Base-by-base conservation (phyloP, 2,888 invertebrate species). In the Sarcophaga carnaria region DNA sequence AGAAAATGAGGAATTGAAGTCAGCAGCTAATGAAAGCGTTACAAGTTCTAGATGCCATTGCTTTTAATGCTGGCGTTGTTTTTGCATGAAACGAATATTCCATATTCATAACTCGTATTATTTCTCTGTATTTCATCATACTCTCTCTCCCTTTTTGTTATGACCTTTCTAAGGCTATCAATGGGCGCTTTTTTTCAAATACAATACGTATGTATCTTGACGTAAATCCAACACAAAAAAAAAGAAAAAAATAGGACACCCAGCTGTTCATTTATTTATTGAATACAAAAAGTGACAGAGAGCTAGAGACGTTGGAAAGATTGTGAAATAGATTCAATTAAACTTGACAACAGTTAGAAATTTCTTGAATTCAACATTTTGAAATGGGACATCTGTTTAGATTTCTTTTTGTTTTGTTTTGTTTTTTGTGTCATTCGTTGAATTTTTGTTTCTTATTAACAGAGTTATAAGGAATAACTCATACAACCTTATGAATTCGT, bases 301-400 rank as follows among this genome's bases (percentile, higher is more conserved):
- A 17, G 54, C 4, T 54, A 14, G 17, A 54, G 54, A 54, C 11
- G 14, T 49, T 49, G 14, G 49, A 49, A 49, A 49, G 14, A 49
- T 14, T 14, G 14, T 14, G 14, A 2, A 54, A 54, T 14, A 54
- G 17, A 25, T 20, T 69, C 62, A 83, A 47, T 45, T 67, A 22
- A 76, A 83, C 76, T 76, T 60, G 60, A 76, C 75, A 76, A 76
- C 70, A 85, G 60, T 71, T 79, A 76, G 74, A 71, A 47, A 66
- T 64, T 71, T 75, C 66, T 45, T 54, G 80, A 72, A 12, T 83
- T 77, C 60, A 37, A 37, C 37, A 72, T 83, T 85, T 72, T 54
- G 27, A 76, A 77, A 77, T 76, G 72, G 84, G 72, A 85, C 80
- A 85, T 80, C 80, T 85, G 84, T 72, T 83, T 77, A 2, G 14